These are phyloP conservation scores for Catostylus mosaicus DNA, from an alignment of 30 jellyfish, hydroid and myxozoan species.

Conservation along the genomic window DNA sequence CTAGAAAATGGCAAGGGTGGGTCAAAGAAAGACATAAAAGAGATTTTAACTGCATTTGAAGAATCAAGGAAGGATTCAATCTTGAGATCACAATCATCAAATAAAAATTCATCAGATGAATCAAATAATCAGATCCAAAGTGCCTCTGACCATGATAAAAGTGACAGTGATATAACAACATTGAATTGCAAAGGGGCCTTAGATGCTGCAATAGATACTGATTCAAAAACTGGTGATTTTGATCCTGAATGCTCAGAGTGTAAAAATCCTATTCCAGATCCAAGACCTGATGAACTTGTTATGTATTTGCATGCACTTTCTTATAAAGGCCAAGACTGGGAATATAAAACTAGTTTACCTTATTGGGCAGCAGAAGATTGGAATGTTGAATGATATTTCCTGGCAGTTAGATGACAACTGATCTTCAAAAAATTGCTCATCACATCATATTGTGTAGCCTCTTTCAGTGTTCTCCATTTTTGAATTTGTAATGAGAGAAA, in stretches of 20 bases:
- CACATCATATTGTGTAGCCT: no score
- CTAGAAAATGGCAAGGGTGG: constrained; percentile 83
- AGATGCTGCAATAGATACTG: no score
- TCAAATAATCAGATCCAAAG: neutral
- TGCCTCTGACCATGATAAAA: neutral
- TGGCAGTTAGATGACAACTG: no score
- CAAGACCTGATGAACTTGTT: constrained; percentile 70
- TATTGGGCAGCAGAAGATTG: constrained; percentile 80
- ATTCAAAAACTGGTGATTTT: neutral
- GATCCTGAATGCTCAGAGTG: constrained; percentile 91
- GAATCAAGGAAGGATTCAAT: constrained; percentile 66
- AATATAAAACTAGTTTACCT: constrained; percentile 72
- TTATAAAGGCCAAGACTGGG: constrained; percentile 90
- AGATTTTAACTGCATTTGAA: constrained; percentile 57
- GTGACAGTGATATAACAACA: neutral
- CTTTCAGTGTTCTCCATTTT: no score
- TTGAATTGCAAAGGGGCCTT: no score
- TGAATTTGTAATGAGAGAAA: no score
- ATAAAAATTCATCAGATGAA: neutral
- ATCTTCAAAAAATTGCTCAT: no score
- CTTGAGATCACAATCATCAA: neutral
- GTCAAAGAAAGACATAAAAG: constrained; percentile 40
- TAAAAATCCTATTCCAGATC: constrained; percentile 75
- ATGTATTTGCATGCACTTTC: constrained; percentile 90
- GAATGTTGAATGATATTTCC: constrained; percentile 30